These are phyloP conservation scores for Xenopus petersii DNA, from an alignment of 2,797 vertebrate genomes.

Conservation along the genomic window DNA sequence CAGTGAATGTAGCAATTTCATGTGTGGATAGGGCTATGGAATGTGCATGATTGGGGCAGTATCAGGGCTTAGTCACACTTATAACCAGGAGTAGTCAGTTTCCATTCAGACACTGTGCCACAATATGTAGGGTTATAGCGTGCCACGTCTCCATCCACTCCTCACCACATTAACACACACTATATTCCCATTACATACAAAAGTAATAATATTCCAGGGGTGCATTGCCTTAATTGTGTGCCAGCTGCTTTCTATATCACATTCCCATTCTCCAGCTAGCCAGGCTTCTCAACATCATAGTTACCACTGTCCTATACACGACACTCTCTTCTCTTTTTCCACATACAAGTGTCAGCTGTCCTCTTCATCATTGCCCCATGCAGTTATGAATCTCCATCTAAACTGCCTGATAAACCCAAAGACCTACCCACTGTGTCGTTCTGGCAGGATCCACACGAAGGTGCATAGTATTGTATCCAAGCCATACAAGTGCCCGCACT, in stretches of 20 bases:
- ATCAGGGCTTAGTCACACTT: background rate
- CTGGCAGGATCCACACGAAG: conserved; percentile 90
- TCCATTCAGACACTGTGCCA: conserved; percentile 47
- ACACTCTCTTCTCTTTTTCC: background rate
- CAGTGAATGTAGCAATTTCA: no score
- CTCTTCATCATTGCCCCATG: background rate
- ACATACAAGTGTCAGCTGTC: no score
- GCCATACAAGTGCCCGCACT: conserved; percentile 90
- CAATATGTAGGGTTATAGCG: background rate
- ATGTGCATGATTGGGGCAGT: background rate
- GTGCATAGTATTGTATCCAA: conserved; percentile 92
- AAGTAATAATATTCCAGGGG: no score
- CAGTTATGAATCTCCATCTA: no score
- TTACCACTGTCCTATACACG: background rate
- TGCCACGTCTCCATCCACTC: background rate
- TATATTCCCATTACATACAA: background rate
- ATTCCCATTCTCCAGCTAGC: background rate
- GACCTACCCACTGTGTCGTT: conserved; percentile 56
- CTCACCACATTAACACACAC: no score
- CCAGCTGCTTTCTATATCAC: background rate
- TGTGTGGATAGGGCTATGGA: no score
- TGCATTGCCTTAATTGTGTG: no score
- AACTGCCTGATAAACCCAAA: conserved; percentile 15
- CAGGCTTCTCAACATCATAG: background rate
- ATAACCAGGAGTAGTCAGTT: conserved; percentile 45